Conservation (phyloP, 2,888 invertebrate species). For the Agriopis aurantiaria region DNA sequence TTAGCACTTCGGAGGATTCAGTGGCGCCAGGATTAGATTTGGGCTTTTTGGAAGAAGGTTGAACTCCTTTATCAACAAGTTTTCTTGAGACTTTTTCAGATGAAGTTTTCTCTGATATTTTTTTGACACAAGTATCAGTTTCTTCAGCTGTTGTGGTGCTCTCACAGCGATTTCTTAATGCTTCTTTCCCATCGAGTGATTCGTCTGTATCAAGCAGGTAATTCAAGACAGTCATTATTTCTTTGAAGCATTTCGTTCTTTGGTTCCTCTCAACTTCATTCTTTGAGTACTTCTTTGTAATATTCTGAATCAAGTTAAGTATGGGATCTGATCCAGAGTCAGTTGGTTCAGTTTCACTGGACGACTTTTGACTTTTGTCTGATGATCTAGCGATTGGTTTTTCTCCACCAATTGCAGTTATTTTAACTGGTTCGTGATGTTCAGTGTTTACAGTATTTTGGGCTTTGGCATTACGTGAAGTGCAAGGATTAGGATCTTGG, state of each 20-base stretch:
- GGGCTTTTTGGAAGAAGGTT: constrained; percentile 56
- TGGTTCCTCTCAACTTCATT: constrained; percentile 65
- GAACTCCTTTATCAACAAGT: constrained; percentile 64
- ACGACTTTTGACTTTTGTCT: constrained; percentile 24
- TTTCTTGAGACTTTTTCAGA: constrained; percentile 37
- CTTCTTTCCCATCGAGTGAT: constrained; percentile 54
- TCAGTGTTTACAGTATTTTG: constrained; percentile 1
- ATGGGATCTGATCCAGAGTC: constrained; percentile 60
- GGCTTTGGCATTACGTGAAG: not conserved
- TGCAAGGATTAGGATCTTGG: constrained; percentile 1
- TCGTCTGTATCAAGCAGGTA: constrained; percentile 80
- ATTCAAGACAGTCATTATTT: constrained; percentile 73
- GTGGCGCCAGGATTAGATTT: constrained; percentile 53
- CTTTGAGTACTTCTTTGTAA: constrained; percentile 78
- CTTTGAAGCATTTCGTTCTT: constrained; percentile 76
- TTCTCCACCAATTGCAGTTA: constrained; percentile 12
- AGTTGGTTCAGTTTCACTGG: constrained; percentile 29
- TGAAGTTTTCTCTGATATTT: constrained; percentile 26
- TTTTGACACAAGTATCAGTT: constrained; percentile 16
- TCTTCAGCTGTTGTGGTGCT: constrained; percentile 31
- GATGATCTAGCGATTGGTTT: constrained; percentile 17
- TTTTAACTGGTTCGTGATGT: constrained; percentile 17
- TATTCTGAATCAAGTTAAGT: constrained; percentile 72
- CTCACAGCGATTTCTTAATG: constrained; percentile 32
- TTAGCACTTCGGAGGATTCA: constrained; percentile 59